These are phyloP conservation scores for Salpingus planirostris DNA, from an alignment of 2,888 invertebrate species.

Conservation along the genomic window DNA sequence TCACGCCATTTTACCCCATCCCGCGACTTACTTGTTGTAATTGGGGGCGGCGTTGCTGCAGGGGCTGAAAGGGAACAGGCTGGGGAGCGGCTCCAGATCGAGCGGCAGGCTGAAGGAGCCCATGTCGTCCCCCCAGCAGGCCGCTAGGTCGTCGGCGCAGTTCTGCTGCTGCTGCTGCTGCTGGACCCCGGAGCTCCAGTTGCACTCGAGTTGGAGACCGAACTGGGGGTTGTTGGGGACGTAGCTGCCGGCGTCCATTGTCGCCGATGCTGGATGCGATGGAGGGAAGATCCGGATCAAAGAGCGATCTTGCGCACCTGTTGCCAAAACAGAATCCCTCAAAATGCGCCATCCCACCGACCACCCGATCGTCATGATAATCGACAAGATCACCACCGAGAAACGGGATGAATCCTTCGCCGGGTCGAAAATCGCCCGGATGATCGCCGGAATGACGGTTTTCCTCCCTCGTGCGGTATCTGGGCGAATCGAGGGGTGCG, in stretches of 20 bases:
- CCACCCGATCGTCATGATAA: not conserved
- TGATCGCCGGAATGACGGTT: too few species aligned
- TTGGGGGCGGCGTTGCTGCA: constrained; percentile 51
- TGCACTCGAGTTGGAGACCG: constrained; percentile 47
- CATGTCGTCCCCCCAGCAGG: constrained; percentile 59
- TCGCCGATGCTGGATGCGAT: constrained; percentile 22
- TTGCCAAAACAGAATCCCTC: not conserved
- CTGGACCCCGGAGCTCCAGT: constrained; percentile 34
- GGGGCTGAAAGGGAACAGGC: constrained; percentile 79
- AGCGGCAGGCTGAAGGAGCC: constrained; percentile 77
- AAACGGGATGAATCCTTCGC: too few species aligned
- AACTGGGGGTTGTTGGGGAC: constrained; percentile 61
- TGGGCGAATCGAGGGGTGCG: too few species aligned
- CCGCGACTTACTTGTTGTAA: constrained; percentile 59
- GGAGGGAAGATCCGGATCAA: constrained; percentile 10
- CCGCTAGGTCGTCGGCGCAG: constrained; percentile 38
- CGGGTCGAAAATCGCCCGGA: too few species aligned
- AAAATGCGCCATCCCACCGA: too few species aligned
- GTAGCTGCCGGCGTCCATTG: constrained; percentile 53
- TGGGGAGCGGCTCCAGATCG: constrained; percentile 80
- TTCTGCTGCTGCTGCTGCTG: constrained; percentile 30
- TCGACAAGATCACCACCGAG: too few species aligned
- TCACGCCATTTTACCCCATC: not conserved
- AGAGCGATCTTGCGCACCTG: constrained; percentile 24
- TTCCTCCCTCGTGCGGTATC: too few species aligned